A percentile compares a stretch with the other conserved stretches of the same genome.
Evolutionary conservation across 2,888 invertebrate species (phyloP).

Genomic region (Lysandra bellargus): DNA sequence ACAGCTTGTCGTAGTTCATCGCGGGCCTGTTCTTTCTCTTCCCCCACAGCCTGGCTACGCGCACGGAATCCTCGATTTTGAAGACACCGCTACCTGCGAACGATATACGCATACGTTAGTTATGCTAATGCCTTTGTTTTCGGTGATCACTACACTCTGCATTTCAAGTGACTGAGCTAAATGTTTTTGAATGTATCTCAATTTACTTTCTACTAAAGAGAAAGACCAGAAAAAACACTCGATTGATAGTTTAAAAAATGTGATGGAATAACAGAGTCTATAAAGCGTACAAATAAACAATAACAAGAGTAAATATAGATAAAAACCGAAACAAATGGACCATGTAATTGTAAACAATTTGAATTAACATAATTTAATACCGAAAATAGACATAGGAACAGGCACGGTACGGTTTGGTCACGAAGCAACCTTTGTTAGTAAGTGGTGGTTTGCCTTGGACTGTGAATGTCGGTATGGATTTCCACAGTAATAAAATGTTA

Average conservation of each 20-base stretch:
- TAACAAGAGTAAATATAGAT: not conserved
- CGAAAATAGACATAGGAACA: conserved; percentile 46
- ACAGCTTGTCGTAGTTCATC: conserved; percentile 99
- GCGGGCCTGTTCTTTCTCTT: conserved; percentile 98
- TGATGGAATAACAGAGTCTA: not conserved
- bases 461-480: conserved; percentile 59
- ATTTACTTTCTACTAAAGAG: conserved; percentile 12
- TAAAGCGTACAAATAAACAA: not conserved
- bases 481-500: conserved; percentile 38
- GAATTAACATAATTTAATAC: conserved; percentile 45
- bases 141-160: not conserved
- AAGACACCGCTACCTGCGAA: conserved; percentile 91
- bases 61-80: conserved; percentile 99
- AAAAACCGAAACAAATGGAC: not conserved
- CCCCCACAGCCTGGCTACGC: conserved; percentile 99
- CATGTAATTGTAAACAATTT: conserved; percentile 32
- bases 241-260: not conserved
- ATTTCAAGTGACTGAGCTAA: not conserved
- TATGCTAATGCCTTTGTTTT: conserved; percentile 37
- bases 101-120: conserved; percentile 36
- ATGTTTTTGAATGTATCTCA: not conserved
- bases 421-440: conserved; percentile 66
- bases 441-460: conserved; percentile 60
- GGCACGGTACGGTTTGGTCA: conserved; percentile 53
- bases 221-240: not conserved